Conservation (phyloP, 1,140 invertebrate species). For the Gonioctena quinquepunctata region DNA sequence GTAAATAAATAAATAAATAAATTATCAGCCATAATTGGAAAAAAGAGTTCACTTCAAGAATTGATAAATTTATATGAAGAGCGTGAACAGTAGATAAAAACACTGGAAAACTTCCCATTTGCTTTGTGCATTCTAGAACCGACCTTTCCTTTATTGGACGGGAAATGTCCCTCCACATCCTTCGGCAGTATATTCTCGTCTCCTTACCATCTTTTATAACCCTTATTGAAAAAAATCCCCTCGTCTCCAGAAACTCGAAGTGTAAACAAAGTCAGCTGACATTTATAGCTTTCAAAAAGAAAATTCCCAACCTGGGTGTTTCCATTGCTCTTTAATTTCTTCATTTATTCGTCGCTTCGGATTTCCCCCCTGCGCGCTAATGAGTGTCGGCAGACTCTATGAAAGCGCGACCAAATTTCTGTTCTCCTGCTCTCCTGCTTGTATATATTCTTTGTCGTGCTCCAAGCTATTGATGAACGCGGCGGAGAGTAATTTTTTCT, state of each 20-base stretch:
- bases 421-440: constrained; percentile 2
- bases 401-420: background rate
- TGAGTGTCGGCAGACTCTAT: background rate
- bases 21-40: too few species aligned
- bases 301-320: constrained; percentile 3
- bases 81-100: too few species aligned
- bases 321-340: constrained; percentile 11
- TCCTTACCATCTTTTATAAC: background rate
- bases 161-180: background rate
- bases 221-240: background rate
- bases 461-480: constrained; percentile 1
- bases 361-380: background rate
- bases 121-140: too few species aligned
- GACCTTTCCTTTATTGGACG: background rate
- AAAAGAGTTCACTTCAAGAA: too few species aligned
- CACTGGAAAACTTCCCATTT: too few species aligned
- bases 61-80: too few species aligned
- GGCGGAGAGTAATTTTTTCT: background rate
- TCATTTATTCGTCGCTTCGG: constrained; percentile 2
- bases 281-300: constrained; percentile 3
- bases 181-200: background rate
- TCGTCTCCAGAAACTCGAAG: background rate
- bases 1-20: too few species aligned
- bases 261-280: constrained; percentile 15
- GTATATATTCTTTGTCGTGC: constrained; percentile 1